Conservation (phyloP, 2,888 invertebrate genomes). For the Theretra japonica region DNA sequence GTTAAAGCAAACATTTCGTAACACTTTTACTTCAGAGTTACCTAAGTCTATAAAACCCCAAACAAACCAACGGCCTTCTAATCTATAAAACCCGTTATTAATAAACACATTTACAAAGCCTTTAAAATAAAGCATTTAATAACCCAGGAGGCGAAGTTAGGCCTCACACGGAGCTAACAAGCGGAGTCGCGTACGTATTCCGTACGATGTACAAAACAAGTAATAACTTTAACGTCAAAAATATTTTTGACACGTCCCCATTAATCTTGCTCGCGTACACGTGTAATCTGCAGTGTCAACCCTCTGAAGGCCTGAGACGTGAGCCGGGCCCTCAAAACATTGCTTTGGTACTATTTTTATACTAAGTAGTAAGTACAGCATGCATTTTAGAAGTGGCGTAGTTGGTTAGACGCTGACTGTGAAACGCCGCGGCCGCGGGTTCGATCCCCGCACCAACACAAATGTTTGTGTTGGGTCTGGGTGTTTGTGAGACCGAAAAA, state of each 20-base stretch:
- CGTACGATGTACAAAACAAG: slow-evolving; percentile 14
- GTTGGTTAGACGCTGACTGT: too few species aligned
- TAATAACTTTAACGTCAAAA: slow-evolving; percentile 28
- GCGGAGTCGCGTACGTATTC: slow-evolving; percentile 9
- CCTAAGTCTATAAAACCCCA: too few species aligned
- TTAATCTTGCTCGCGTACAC: slow-evolving; percentile 30
- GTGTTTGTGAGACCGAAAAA: too few species aligned
- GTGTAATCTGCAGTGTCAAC: slow-evolving; percentile 25
- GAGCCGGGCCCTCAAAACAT: slow-evolving; percentile 1
- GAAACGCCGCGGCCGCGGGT: too few species aligned
- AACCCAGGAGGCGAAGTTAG: neutral
- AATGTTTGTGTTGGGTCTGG: too few species aligned
- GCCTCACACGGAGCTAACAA: neutral
- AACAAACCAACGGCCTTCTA: too few species aligned
- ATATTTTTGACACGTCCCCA: slow-evolving; percentile 30
- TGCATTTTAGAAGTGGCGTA: neutral
- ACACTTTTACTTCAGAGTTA: too few species aligned
- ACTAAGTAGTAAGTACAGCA: neutral
- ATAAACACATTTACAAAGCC: neutral
- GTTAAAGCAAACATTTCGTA: too few species aligned
- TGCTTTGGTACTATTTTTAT: neutral
- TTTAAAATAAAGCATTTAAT: neutral
- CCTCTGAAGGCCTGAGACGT: slow-evolving; percentile 1
- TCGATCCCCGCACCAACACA: too few species aligned
- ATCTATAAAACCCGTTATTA: too few species aligned